Evolutionary conservation across 2,888 invertebrate species (phyloP).

Genomic region (Cryptus viduatorius): DNA sequence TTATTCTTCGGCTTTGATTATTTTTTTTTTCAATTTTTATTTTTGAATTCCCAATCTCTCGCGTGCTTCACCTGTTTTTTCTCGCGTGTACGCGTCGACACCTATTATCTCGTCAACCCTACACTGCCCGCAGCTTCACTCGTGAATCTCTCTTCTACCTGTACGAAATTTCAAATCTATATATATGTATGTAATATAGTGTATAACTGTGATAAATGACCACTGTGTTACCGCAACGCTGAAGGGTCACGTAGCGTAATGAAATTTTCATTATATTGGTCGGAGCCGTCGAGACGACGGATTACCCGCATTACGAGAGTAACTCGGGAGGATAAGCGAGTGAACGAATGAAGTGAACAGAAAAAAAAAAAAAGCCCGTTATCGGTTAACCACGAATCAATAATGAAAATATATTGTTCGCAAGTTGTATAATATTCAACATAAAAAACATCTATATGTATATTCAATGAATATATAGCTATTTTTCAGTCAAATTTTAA

Average conservation of each 20-base stretch:
- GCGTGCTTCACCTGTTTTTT: constrained; percentile 55
- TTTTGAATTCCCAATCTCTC: constrained; percentile 26
- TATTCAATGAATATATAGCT: neutral
- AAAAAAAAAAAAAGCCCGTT: constrained; percentile 12
- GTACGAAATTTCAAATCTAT: constrained; percentile 21
- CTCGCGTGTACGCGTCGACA: constrained; percentile 35
- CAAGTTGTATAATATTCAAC: neutral
- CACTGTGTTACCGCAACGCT: constrained; percentile 40
- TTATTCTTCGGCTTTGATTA: constrained; percentile 17
- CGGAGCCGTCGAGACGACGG: constrained; percentile 38
- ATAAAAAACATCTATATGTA: neutral
- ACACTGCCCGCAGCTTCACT: constrained; percentile 19
- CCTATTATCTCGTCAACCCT: constrained; percentile 54
- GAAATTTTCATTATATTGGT: constrained; percentile 65
- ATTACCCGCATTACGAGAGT: constrained; percentile 50
- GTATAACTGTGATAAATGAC: constrained; percentile 62
- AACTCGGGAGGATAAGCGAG: neutral
- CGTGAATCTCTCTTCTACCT: constrained; percentile 23
- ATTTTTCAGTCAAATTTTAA: neutral
- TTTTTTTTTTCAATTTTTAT: constrained; percentile 31
- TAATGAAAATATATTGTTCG: constrained; percentile 13
- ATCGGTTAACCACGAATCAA: constrained; percentile 22
- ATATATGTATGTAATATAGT: constrained; percentile 27
- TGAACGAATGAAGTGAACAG: constrained; percentile 6
- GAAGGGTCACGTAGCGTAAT: constrained; percentile 57